These are phyloP conservation scores for Strigamia maritima DNA, from an alignment of 2,888 invertebrate species.

Conservation along the genomic window DNA sequence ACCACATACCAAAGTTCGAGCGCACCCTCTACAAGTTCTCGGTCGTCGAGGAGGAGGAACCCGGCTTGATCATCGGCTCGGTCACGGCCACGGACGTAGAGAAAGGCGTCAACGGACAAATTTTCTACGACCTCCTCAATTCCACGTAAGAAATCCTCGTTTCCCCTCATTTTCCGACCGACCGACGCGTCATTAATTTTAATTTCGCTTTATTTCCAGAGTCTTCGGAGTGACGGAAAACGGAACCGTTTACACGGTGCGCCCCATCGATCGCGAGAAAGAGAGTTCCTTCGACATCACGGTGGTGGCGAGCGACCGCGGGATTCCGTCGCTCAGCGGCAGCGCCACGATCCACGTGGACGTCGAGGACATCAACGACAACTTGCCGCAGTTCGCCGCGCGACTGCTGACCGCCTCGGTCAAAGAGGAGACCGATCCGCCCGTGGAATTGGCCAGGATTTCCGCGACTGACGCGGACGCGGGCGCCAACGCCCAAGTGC, in stretches of 20 bases:
- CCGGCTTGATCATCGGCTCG: slow-evolving; percentile 39
- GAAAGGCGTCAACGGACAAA: slow-evolving; percentile 39
- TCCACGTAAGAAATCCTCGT: slow-evolving; percentile 20
- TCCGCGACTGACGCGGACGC: slow-evolving; percentile 65
- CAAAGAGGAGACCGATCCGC: slow-evolving; percentile 39
- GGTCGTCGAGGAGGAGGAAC: slow-evolving; percentile 66
- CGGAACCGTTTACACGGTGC: slow-evolving; percentile 37
- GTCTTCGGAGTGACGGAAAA: slow-evolving; percentile 39
- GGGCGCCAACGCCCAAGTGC: slow-evolving; percentile 69
- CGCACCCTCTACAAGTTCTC: slow-evolving; percentile 80
- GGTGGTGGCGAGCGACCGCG: slow-evolving; percentile 39
- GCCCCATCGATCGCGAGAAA: slow-evolving; percentile 40
- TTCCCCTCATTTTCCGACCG: neutral
- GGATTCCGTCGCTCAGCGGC: slow-evolving; percentile 51
- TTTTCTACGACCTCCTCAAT: slow-evolving; percentile 36
- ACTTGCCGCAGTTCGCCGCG: slow-evolving; percentile 80
- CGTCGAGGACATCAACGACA: slow-evolving; percentile 75
- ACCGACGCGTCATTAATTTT: neutral
- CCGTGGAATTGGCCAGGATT: slow-evolving; percentile 37
- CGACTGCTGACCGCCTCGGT: slow-evolving; percentile 53
- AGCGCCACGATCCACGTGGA: slow-evolving; percentile 70
- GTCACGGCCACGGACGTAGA: slow-evolving; percentile 41
- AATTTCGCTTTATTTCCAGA: slow-evolving; percentile 6
- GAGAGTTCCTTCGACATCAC: slow-evolving; percentile 37
- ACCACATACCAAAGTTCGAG: slow-evolving; percentile 77